Evolutionary conservation across 2,113 vertebrate species (phyloP), one percentile per base, ranked within the genome.

Genomic region (Centrocercus urophasianus): DNA sequence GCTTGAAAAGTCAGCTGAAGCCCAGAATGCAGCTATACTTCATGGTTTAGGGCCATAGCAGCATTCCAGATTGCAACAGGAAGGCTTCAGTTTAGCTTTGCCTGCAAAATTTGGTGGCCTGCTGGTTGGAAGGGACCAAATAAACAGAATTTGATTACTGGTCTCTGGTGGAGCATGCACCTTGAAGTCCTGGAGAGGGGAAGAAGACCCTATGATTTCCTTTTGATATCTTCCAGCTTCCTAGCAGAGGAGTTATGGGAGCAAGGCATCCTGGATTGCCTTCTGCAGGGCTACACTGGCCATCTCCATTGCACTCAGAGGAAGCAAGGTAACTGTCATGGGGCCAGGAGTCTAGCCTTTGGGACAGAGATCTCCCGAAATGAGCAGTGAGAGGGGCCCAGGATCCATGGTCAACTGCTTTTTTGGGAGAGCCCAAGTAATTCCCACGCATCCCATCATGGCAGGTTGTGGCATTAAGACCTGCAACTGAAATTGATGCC

Each of bases 181-280:
- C 8, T 28, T 48, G 84, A 76, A 60, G 57, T 13, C 52, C 45
- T 36, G 30, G 24, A 27, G 19, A 43, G 13, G 34, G 21, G 18
- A 56, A 61, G 38, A 75, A 57, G 36, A 59, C 30, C 43, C 13
- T 40, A 21, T 34, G 36, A 42, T 32, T 90, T 87, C 61, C 24
- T 69, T 10, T 25, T 32, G 28, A 20, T 36, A 22, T 38, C 79
- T 50, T 80, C 30, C 67, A 60, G n/a, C 13, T 25, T 80, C 19
- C 13, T 27, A 36, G 54, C 45, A 18, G 13, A 79, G 56, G 16
- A 81, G 7, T 6, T 19, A 3, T 40, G 43, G 61, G 38, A 78
- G 47, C 70, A 82, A 86, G 42, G 54, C 60, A 82, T 60, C 18
- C 59, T 82, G 81, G 65, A 86, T 89, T 89, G 75, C 65, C 65